phyloP scores from a whole-genome alignment of 2,113 vertebrate genomes.

The Proterorhinus semilunaris region DNA sequence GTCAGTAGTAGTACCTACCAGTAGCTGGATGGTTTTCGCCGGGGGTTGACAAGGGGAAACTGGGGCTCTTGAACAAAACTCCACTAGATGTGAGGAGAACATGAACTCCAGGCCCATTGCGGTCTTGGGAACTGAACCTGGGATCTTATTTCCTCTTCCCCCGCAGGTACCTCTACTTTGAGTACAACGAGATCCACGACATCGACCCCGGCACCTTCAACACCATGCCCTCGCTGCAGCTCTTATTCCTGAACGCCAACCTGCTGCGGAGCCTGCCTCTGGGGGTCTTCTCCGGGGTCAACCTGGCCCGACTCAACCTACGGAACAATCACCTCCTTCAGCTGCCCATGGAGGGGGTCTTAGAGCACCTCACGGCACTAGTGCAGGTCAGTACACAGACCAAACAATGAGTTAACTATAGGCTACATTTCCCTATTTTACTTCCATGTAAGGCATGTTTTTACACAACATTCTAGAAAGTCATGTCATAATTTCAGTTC shows the following conservation, averaged over 20 bases:
- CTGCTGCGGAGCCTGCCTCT: conserved; percentile 87
- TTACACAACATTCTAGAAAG: too few relatives aligned
- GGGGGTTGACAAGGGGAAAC: too few relatives aligned
- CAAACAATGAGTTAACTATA: background rate
- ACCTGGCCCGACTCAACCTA: conserved; percentile 90
- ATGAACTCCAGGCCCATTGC: too few relatives aligned
- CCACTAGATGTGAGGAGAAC: too few relatives aligned
- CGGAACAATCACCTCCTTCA: conserved; percentile 93
- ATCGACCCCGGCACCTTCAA: conserved; percentile 91
- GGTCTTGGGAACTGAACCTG: too few relatives aligned
- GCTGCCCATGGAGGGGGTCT: conserved; percentile 88
- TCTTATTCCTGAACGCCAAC: conserved; percentile 95
- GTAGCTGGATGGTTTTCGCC: too few relatives aligned
- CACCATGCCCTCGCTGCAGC: conserved; percentile 92
- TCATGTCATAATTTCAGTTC: too few relatives aligned
- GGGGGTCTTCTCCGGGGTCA: conserved; percentile 89
- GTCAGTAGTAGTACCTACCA: too few relatives aligned
- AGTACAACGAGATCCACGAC: conserved; percentile 94
- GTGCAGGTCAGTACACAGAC: conserved; percentile 84
- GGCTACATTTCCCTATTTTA: too few relatives aligned
- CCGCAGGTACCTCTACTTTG: conserved; percentile 89
- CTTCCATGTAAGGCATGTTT: too few relatives aligned
- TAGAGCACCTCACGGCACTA: conserved; percentile 92
- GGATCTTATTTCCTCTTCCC: background rate
- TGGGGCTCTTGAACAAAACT: too few relatives aligned